A percentile compares a stretch with the other conserved stretches of the same genome.
These are phyloP conservation scores for Cavia aperea DNA, from an alignment of 2,113 vertebrate genomes.

Conservation along the genomic window DNA sequence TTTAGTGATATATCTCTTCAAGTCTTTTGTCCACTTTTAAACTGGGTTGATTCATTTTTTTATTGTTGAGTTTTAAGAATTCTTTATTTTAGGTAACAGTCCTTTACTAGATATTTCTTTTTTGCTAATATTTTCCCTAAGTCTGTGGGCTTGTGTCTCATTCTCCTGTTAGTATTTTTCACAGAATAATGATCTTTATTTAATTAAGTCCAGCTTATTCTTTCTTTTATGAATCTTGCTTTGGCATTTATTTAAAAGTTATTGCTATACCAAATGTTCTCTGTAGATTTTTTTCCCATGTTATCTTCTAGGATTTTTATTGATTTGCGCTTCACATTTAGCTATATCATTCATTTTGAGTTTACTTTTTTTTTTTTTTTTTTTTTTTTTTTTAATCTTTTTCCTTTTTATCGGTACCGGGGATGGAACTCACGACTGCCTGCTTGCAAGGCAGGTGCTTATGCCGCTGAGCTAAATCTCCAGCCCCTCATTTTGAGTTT, in stretches of 20 bases:
- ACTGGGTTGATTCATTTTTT: background rate
- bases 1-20: background rate
- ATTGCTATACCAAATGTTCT: background rate
- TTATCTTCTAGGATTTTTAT: background rate
- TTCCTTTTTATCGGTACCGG: too few relatives aligned
- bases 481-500: background rate
- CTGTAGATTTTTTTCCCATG: background rate
- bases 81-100: background rate
- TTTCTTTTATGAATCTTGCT: background rate
- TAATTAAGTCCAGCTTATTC: background rate
- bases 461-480: too few relatives aligned
- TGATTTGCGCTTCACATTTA: background rate
- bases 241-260: constrained; percentile 20
- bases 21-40: background rate
- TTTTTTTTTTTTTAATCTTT: too few relatives aligned
- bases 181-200: background rate
- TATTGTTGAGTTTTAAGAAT: background rate
- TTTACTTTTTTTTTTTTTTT: background rate
- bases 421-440: too few relatives aligned
- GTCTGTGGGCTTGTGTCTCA: background rate
- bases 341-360: background rate
- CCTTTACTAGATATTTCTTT: background rate
- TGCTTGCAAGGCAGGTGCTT: too few relatives aligned
- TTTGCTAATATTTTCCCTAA: background rate
- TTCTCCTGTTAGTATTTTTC: background rate